Evolutionary conservation across 1,140 invertebrate species (phyloP).

Genomic region (Drosophila watanabei): DNA sequence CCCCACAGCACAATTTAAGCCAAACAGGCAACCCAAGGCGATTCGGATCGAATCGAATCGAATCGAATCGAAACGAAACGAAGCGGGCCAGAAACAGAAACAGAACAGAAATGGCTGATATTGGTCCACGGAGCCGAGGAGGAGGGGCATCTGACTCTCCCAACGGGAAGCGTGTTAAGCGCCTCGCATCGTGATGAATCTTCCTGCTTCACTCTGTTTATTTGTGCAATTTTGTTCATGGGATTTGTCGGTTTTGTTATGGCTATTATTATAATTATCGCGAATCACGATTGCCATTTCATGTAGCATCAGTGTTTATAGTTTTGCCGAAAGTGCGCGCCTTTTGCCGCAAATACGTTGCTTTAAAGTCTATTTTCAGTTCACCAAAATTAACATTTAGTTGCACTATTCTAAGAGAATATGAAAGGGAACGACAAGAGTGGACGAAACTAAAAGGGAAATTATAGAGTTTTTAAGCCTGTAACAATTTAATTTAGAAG

Average conservation of each 20-base stretch:
- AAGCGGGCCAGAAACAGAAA: constrained; percentile 15
- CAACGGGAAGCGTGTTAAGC: constrained; percentile 76
- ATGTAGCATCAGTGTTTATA: constrained; percentile 54
- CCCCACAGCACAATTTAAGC: constrained; percentile 20
- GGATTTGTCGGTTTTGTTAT: constrained; percentile 38
- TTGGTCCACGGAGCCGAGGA: constrained; percentile 18
- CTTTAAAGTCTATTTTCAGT: constrained; percentile 1
- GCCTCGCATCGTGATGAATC: constrained; percentile 51
- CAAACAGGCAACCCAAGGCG: constrained; percentile 9
- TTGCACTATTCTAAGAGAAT: constrained; percentile 3
- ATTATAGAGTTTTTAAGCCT: background rate
- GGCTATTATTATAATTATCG: constrained; percentile 73
- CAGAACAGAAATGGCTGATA: constrained; percentile 21
- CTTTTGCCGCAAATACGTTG: constrained; percentile 27
- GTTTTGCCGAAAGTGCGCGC: constrained; percentile 38
- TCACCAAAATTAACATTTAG: constrained; percentile 13
- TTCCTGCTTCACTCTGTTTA: constrained; percentile 63
- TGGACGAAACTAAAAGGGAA: background rate
- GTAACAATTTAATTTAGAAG: background rate
- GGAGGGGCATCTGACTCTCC: constrained; percentile 58
- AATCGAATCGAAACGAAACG: constrained; percentile 33
- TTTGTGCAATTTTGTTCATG: constrained; percentile 55
- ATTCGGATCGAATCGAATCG: constrained; percentile 19
- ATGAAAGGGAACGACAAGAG: background rate
- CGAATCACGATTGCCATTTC: constrained; percentile 51